Base-by-base conservation (phyloP, 2,797 vertebrate genomes). In the Scolopax rusticola region DNA sequence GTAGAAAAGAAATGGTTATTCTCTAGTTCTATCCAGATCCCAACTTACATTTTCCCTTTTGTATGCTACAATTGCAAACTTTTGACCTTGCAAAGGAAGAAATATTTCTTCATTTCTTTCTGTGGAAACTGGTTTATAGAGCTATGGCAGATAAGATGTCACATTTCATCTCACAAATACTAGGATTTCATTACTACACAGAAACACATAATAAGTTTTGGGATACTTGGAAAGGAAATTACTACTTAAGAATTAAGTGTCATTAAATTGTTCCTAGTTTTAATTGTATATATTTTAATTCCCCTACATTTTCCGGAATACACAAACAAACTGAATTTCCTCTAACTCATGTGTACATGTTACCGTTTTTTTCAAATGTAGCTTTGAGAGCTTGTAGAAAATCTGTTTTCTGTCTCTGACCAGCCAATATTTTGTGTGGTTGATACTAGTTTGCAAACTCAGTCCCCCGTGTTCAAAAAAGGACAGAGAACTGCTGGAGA, bases 191-290 rank as follows among this genome's bases (percentile, higher is more conserved):
- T 89, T 94, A 56, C 16, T 69, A 63, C 24, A 50, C 12, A 64
- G 73, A 89, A 83, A 64, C 14, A 51, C 3, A 40, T 65, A 70
- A 74, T 38, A 63, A 28, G 5, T 23, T 89, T 87, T 51, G 30
- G 25, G 17, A 30, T 82, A 63, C 9, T 73, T 41, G 53, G 43
- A 76, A 89, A 79, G 43, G 74, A 96, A 94, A 94, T 90, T 45
- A 11, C 64, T 89, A 48, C 25, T 82, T 79, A 82, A 41, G 12
- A 56, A 51, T 27, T 85, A 85, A 89, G 36, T 41, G 15, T 48
- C 83, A 89, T 89, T 92, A 74, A 74, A 83, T 92, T 83, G 7
- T 60, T 76, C 30, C 38, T 91, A 47, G 36, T 79, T 94, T 69
- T 73, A 88, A 61, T 73, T 61, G 3, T 28, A 51, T 45, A 17